Evolutionary conservation across 2,797 vertebrate species (phyloP), one percentile per base, ranked within the genome.

Genomic region (Halcyon leucocephala): DNA sequence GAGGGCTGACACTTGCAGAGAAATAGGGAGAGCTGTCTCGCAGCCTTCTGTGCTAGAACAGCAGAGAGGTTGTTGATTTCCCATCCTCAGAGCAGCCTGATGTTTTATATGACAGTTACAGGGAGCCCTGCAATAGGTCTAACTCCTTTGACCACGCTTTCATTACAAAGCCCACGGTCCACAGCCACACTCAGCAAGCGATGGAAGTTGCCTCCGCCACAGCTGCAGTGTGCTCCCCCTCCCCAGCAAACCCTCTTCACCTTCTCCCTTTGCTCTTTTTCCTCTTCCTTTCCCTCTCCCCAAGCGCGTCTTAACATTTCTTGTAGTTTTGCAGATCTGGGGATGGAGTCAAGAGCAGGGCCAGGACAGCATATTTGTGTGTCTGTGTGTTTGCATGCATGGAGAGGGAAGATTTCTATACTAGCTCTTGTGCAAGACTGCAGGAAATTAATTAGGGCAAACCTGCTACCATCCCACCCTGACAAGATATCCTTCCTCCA

Each of bases 21-120:
- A 78, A 58, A 60, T 14, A 69, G 28, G 14, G 41, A 91, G 57
- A 69, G 86, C 66, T 58, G 51, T 71, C 73, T 66, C 35, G 65
- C 55, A 94, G 79, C 29, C 65, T 61, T 87, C 81, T 5, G 13
- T 2, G n/a, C 21, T 26, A 67, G 82, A 78, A 69, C 3, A 89
- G 73, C 74, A 80, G 44, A 4, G 37, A 95, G 90, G 92, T 82
- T 96, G 93, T 87, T 95, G 90, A 85, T 90, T 96, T 95, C 72
- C 57, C 60, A 65, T 76, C 73, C 93, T 90, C 79, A 66, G 95
- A 97, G 96, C 71, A 85, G 78, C 85, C 80, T 48, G 74, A n/a
- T 85, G 88, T 55, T 94, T 88, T 81, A 60, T 54, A 31, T 69
- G 82, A 94, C 82, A 91, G 91, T 70, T 72, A 18, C 46, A 61